Evolutionary conservation across 2,113 vertebrate species (phyloP).

Genomic region (Oryzias celebensis): DNA sequence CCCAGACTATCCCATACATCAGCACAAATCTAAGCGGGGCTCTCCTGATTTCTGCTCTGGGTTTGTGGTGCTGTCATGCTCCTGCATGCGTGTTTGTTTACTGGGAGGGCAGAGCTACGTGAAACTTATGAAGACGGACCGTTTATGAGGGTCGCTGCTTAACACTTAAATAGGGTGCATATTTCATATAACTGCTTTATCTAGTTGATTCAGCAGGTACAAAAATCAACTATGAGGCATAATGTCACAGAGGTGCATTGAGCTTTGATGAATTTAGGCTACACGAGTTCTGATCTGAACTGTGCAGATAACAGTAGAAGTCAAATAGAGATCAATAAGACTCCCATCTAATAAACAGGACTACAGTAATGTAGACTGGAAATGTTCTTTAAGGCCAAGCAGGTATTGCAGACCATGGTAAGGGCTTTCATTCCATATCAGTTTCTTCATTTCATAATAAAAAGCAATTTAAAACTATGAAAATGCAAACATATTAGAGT

Average conservation of each 20-base stretch:
- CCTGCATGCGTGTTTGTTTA: slow-evolving; percentile 18
- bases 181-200: slow-evolving; percentile 1
- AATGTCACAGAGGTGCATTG: not conserved
- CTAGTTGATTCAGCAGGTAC: not conserved
- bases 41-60: slow-evolving; percentile 25
- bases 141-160: slow-evolving; percentile 28
- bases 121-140: slow-evolving; percentile 29
- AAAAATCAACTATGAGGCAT: not conserved
- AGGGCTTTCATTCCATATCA: not conserved
- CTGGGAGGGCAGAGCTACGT: slow-evolving; percentile 33
- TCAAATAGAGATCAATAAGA: not conserved
- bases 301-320: not conserved
- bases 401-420: not conserved
- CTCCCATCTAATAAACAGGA: not conserved
- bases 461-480: no score
- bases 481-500: no score
- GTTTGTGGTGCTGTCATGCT: slow-evolving; percentile 19
- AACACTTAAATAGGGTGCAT: slow-evolving; percentile 19
- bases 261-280: not conserved
- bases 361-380: not conserved
- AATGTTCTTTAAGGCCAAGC: not conserved
- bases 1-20: slow-evolving; percentile 61
- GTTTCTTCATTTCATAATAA: no score
- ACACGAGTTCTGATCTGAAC: not conserved
- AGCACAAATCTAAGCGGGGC: slow-evolving; percentile 47